These are phyloP conservation scores for Mesoligia furuncula DNA, from an alignment of 2,888 invertebrate genomes.

Conservation along the genomic window DNA sequence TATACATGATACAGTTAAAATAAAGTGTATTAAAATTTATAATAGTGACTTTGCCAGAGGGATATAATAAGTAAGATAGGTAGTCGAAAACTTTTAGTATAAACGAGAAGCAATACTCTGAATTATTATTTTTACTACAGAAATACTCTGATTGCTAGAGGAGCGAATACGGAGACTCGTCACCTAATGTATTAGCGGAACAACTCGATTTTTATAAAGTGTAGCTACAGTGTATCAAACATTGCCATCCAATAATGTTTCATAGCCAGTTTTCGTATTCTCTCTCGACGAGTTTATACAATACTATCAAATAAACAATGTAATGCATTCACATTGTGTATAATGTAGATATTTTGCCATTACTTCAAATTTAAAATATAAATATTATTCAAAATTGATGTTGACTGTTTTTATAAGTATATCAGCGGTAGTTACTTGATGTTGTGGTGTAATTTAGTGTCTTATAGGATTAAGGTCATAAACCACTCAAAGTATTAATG, in stretches of 20 bases:
- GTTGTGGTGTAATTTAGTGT: slow-evolving; percentile 91
- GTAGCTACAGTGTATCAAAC: slow-evolving; percentile 41
- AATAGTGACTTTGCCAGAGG: slow-evolving; percentile 86
- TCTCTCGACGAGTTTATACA: slow-evolving; percentile 75
- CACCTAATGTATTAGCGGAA: slow-evolving; percentile 46
- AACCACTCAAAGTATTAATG: slow-evolving; percentile 80
- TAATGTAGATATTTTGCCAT: slow-evolving; percentile 89
- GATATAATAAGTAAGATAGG: slow-evolving; percentile 87
- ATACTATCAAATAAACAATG: slow-evolving; percentile 80
- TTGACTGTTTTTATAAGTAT: slow-evolving; percentile 91
- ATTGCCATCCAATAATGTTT: slow-evolving; percentile 51
- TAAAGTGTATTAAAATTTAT: slow-evolving; percentile 67
- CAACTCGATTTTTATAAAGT: slow-evolving; percentile 53
- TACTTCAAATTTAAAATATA: slow-evolving; percentile 88
- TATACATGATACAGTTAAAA: slow-evolving; percentile 71
- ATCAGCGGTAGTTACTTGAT: slow-evolving; percentile 90
- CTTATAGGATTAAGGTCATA: slow-evolving; percentile 86
- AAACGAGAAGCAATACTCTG: slow-evolving; percentile 90
- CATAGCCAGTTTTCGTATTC: slow-evolving; percentile 73
- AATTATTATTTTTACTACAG: slow-evolving; percentile 87
- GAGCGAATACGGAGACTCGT: slow-evolving; percentile 76
- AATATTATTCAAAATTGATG: slow-evolving; percentile 90
- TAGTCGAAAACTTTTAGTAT: slow-evolving; percentile 89
- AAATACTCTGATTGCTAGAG: slow-evolving; percentile 84
- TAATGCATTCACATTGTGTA: slow-evolving; percentile 82